A percentile compares a stretch with the other conserved stretches of the same genome.
Conservation (phyloP, 2,113 vertebrate genomes). For the Gracilinanus agilis region DNA sequence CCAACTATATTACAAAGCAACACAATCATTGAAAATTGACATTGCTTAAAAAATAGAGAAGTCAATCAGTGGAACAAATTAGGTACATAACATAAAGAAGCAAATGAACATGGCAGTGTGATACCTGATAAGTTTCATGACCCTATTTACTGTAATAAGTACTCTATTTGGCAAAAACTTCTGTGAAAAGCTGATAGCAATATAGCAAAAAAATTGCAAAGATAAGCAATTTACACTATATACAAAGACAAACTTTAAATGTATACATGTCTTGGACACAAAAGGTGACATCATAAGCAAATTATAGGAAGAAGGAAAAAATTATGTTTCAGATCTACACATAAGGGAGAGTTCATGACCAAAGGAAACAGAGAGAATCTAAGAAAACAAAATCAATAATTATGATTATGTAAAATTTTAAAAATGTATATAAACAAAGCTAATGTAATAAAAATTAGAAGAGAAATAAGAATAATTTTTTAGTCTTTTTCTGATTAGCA, state of each 20-base stretch:
- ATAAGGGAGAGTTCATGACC: not conserved
- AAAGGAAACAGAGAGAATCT: not conserved
- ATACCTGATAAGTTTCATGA: no score
- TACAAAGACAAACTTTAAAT: not conserved
- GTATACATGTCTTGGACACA: not conserved
- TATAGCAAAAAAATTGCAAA: not conserved
- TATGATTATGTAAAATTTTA: not conserved
- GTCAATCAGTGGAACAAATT: no score
- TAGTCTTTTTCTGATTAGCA: not conserved
- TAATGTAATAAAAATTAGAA: constrained; percentile 3
- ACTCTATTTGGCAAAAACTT: not conserved
- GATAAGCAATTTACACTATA: not conserved
- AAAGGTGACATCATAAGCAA: not conserved
- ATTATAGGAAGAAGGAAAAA: not conserved
- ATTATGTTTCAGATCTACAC: not conserved
- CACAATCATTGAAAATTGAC: no score
- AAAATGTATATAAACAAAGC: not conserved
- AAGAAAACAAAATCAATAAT: not conserved
- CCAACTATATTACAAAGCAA: no score
- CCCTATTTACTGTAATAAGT: no score
- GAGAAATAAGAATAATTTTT: not conserved
- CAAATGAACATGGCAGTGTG: no score
- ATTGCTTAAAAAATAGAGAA: no score
- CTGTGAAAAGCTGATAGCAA: not conserved
- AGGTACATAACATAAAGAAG: no score